Evolutionary conservation across 2,888 invertebrate species (phyloP).

Genomic region (Trypoxylon attenuatum): DNA sequence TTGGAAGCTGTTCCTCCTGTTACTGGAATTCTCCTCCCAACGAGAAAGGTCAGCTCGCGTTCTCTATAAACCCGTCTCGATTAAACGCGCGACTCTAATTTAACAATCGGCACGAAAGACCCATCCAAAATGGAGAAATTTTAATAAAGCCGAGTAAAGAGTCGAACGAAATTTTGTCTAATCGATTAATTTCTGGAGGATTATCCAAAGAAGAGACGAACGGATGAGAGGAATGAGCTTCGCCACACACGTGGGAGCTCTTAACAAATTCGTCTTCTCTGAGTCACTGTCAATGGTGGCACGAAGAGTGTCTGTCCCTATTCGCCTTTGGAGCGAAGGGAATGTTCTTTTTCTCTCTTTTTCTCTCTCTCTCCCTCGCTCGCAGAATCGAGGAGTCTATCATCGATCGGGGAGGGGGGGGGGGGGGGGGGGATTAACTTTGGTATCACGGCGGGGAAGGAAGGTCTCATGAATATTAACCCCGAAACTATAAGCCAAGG

Average conservation of each 20-base stretch:
- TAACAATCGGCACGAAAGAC: too few species aligned
- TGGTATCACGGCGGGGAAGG: slow-evolving; percentile 2
- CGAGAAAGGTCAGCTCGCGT: too few species aligned
- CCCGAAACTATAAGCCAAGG: slow-evolving; percentile 32
- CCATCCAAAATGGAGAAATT: too few species aligned
- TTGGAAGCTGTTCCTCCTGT: too few species aligned
- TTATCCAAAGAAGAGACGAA: background rate
- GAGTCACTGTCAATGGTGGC: slow-evolving; percentile 39
- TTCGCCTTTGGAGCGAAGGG: background rate
- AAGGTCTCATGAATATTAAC: slow-evolving; percentile 45
- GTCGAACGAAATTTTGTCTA: background rate
- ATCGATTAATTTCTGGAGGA: slow-evolving; percentile 7
- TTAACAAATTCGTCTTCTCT: slow-evolving; percentile 30
- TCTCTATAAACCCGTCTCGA: too few species aligned
- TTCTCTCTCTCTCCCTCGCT: too few species aligned
- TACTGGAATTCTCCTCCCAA: too few species aligned
- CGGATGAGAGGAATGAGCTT: too few species aligned
- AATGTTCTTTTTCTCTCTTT: too few species aligned
- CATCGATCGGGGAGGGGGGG: slow-evolving; percentile 47
- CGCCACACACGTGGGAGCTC: slow-evolving; percentile 17
- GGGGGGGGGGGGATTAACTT: slow-evolving; percentile 22
- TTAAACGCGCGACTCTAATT: too few species aligned
- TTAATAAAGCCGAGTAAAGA: too few species aligned
- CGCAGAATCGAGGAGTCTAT: slow-evolving; percentile 30
- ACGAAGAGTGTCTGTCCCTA: slow-evolving; percentile 17